Evolutionary conservation across 2,113 vertebrate species (phyloP), one percentile per base, ranked within the genome.

Genomic region (Tragelaphus strepsiceros): DNA sequence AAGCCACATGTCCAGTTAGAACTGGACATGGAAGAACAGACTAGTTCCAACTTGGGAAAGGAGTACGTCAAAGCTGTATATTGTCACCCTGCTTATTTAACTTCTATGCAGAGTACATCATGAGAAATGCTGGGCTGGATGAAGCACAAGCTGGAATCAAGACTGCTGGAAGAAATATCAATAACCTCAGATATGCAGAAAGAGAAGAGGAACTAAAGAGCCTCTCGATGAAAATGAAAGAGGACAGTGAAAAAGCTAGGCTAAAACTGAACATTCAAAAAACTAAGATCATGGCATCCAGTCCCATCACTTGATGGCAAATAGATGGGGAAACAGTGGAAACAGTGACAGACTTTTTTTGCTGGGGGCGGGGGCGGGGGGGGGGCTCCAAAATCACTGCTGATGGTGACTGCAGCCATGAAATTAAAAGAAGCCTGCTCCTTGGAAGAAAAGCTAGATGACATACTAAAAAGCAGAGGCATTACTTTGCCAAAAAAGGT

Each of bases 121-220:
- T 22, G 67, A 11, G 10, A 22, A 71, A 39, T 39, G 19, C 67
- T 0, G 0, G 19, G n/a, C n/a, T 71, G 19, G 67, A 71, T 39
- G n/a, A 39, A 71, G 5, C 67, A 71, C 67, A 71, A 71, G 10
- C n/a, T 71, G n/a, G n/a, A 71, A 71, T 39, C n/a, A 39, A 71
- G n/a, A 71, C 0, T 2, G 19, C 67, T 0, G 0, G 67, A n/a
- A 71, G 16, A 71, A 39, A 39, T 39, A 39, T 39, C 19, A 71
- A 2, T 71, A 71, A 71, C 67, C 9, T 71, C 67, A 71, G 67
- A 71, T 71, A 71, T 39, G 67, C n/a, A 71, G 19, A 71, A 39
- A 71, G 67, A 0, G n/a, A 71, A 71, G n/a, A 71, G 19, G 67
- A 22, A 71, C n/a, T 71, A 39, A 39, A 71, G 21, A 39, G 19